Percentiles rank a stretch among this genome's conserved stretches.
These are phyloP conservation scores for Pristionchus entomophagus DNA, from an alignment of 2,888 invertebrate genomes.

Conservation along the genomic window DNA sequence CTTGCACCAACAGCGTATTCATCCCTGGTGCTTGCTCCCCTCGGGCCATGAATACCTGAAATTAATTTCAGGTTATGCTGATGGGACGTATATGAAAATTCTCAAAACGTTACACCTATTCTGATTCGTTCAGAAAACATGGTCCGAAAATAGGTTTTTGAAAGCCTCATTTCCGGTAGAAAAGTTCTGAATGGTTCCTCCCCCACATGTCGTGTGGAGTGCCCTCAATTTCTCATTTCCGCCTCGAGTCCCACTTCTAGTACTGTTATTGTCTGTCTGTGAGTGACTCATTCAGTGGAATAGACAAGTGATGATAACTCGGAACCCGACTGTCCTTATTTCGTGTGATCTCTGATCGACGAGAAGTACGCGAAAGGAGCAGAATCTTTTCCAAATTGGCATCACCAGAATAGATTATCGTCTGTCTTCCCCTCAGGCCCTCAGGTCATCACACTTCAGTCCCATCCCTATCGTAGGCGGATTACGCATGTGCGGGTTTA, in stretches of 20 bases:
- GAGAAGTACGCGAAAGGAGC: too few species aligned
- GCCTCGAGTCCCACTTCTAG: background rate
- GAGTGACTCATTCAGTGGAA: background rate
- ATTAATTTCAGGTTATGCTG: background rate
- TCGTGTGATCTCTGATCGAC: too few species aligned
- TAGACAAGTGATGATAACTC: too few species aligned
- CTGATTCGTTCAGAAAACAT: too few species aligned
- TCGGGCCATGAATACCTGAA: constrained; percentile 22
- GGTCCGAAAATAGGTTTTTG: too few species aligned
- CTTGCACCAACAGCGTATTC: background rate
- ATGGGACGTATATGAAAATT: background rate
- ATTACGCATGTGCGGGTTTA: background rate
- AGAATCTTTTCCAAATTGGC: too few species aligned
- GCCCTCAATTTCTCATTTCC: background rate
- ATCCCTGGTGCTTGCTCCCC: background rate
- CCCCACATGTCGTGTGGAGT: background rate
- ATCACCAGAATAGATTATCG: too few species aligned
- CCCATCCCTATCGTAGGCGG: background rate
- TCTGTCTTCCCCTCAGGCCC: background rate
- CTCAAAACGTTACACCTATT: background rate
- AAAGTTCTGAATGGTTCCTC: background rate
- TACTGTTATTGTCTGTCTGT: constrained; percentile 14
- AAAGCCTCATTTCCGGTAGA: too few species aligned
- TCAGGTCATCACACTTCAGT: too few species aligned
- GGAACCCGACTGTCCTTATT: too few species aligned